phyloP scores from a whole-genome alignment of 2,888 invertebrate species.

The Archips xylosteana region DNA sequence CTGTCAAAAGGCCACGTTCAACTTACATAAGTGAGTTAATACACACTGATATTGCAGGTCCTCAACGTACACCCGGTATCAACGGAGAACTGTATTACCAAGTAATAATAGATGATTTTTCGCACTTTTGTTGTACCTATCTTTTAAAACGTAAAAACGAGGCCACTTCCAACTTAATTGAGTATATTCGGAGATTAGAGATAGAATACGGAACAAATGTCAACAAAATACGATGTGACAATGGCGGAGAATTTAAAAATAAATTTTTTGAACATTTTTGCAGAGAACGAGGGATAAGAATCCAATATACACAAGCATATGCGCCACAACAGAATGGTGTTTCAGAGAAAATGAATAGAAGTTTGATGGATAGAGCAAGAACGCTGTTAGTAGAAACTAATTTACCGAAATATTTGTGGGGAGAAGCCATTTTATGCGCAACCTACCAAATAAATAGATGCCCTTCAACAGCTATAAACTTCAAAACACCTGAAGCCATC shows the following conservation, averaged over 20 bases:
- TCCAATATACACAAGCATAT: not conserved
- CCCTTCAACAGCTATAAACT: not conserved
- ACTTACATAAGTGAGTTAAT: slow-evolving; percentile 3
- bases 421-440: not conserved
- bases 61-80: not conserved
- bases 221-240: not conserved
- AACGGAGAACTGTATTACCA: not conserved
- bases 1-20: not conserved
- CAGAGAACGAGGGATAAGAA: slow-evolving; percentile 9
- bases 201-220: not conserved
- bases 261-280: not conserved
- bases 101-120: not conserved
- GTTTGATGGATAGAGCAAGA: not conserved
- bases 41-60: not conserved
- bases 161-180: not conserved
- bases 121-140: not conserved
- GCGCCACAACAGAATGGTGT: not conserved
- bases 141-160: not conserved
- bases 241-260: slow-evolving; percentile 6
- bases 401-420: not conserved
- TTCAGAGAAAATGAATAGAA: not conserved
- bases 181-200: not conserved
- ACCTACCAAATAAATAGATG: slow-evolving; percentile 1
- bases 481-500: not conserved
- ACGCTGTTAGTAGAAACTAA: not conserved